Conservation (phyloP, 64 coral and sea anemone species). For the Trachythela sp. region DNA sequence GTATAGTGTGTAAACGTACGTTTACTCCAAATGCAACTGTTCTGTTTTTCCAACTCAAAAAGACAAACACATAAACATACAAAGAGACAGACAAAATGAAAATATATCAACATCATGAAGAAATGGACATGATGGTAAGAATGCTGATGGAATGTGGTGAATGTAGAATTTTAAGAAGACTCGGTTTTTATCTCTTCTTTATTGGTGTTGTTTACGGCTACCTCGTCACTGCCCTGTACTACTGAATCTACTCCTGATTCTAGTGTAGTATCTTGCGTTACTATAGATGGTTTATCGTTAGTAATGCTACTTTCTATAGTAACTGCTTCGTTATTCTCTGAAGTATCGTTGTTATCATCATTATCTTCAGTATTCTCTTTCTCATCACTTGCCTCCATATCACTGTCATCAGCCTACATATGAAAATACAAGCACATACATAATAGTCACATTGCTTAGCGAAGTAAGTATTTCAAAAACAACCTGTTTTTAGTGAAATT, state of each 20-base stretch:
- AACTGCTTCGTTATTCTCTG: neutral
- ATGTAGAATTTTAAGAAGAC: conserved; percentile 18
- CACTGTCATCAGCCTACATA: neutral
- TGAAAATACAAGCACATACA: neutral
- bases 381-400: neutral
- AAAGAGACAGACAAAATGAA: no score
- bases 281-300: neutral
- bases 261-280: neutral
- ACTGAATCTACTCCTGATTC: neutral
- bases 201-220: neutral
- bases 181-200: conserved; percentile 25
- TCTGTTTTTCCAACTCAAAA: no score
- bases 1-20: no score
- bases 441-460: neutral
- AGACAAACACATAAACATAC: no score
- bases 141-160: neutral
- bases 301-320: neutral
- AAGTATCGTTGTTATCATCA: neutral
- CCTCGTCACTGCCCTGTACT: neutral
- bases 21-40: no score
- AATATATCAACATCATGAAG: neutral
- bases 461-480: no score
- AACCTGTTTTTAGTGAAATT: no score
- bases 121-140: no score
- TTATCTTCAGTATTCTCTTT: neutral